phyloP scores from a whole-genome alignment of 1,140 invertebrate species.

The Drosophila setifemur region DNA sequence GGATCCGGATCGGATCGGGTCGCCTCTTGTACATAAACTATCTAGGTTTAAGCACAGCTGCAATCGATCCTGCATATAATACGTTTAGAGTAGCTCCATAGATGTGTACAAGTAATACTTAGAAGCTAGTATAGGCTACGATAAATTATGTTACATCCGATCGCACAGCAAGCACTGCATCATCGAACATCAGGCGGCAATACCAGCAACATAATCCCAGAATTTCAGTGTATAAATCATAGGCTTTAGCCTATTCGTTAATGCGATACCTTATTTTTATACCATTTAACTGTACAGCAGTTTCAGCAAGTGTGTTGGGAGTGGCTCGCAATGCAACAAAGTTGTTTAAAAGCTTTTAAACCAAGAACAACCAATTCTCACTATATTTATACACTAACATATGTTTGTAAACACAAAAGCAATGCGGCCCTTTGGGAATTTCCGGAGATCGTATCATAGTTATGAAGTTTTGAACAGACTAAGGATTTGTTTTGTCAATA shows the following conservation, averaged over 20 bases:
- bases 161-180: conserved; percentile 32
- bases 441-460: not conserved
- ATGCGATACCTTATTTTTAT: conserved; percentile 23
- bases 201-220: conserved; percentile 43
- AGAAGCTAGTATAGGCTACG: conserved; percentile 64
- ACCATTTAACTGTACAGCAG: conserved; percentile 41
- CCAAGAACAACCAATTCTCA: conserved; percentile 62
- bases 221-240: conserved; percentile 59
- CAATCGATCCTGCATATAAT: conserved; percentile 37
- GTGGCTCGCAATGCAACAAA: conserved; percentile 5
- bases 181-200: conserved; percentile 23
- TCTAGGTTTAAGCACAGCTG: conserved; percentile 53
- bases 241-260: conserved; percentile 46
- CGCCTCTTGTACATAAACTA: conserved; percentile 54
- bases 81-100: conserved; percentile 40
- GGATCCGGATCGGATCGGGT: not conserved
- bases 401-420: conserved; percentile 39
- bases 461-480: conserved; percentile 5
- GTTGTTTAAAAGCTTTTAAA: conserved; percentile 74
- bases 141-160: conserved; percentile 41
- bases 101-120: conserved; percentile 61
- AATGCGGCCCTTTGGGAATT: conserved; percentile 11
- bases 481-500: conserved; percentile 42
- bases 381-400: conserved; percentile 58
- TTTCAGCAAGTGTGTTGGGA: conserved; percentile 17